Conservation (phyloP, 2,113 vertebrate species). For the Ptilorrhoa leucosticta region DNA sequence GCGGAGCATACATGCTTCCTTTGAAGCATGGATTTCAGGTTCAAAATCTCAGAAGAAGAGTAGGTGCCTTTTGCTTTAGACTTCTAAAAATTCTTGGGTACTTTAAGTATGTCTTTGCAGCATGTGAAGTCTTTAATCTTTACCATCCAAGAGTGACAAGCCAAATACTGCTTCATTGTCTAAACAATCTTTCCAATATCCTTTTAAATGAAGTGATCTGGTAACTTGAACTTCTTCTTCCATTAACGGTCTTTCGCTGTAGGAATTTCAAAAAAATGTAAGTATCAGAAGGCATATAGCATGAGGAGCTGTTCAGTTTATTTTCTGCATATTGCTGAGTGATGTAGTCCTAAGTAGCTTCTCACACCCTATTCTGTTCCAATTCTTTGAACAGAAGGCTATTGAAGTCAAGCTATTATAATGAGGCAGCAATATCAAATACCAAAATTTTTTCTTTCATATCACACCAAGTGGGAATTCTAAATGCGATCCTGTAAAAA, state of each 20-base stretch:
- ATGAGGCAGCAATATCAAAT: slow-evolving; percentile 28
- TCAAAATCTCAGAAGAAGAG: neutral
- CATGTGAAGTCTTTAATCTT: neutral
- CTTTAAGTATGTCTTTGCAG: neutral
- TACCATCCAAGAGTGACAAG: neutral
- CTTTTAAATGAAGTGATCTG: neutral
- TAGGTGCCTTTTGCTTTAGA: neutral
- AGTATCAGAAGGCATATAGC: neutral
- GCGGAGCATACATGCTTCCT: neutral
- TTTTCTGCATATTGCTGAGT: slow-evolving; percentile 18
- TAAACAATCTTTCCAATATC: neutral
- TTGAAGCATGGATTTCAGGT: neutral
- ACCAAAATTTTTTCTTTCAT: slow-evolving; percentile 27
- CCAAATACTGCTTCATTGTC: neutral
- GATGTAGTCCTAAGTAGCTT: slow-evolving; percentile 13
- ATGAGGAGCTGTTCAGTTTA: neutral
- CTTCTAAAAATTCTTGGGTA: neutral
- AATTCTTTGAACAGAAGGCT: slow-evolving; percentile 32
- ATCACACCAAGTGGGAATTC: neutral
- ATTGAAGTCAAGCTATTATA: slow-evolving; percentile 41
- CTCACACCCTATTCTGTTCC: slow-evolving; percentile 7
- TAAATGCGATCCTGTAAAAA: slow-evolving; percentile 26
- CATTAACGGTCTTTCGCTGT: neutral
- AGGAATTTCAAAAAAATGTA: neutral
- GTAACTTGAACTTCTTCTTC: neutral